Conservation (phyloP, 2,888 invertebrate genomes). For the Lingula anatina region DNA sequence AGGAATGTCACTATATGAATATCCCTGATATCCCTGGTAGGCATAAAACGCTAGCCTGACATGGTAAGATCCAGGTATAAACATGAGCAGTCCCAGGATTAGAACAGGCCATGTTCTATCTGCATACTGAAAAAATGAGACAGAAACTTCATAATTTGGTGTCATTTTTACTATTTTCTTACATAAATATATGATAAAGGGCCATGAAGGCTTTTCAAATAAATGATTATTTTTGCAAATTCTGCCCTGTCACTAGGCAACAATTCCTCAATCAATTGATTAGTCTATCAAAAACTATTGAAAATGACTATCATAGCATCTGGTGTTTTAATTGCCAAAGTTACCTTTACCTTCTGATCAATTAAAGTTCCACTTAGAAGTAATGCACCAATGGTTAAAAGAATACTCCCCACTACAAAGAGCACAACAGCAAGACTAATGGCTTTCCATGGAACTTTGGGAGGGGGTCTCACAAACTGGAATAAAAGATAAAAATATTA, state of each 20-base stretch:
- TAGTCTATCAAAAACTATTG: no score
- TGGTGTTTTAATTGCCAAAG: background rate
- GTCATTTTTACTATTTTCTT: background rate
- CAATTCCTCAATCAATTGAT: no score
- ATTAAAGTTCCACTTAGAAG: slow-evolving; percentile 63
- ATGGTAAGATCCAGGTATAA: slow-evolving; percentile 87
- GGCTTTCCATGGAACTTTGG: slow-evolving; percentile 79
- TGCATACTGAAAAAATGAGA: slow-evolving; percentile 60
- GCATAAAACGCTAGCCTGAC: slow-evolving; percentile 82
- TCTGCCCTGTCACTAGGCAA: no score
- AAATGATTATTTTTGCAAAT: no score
- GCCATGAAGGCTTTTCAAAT: no score
- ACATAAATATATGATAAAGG: background rate
- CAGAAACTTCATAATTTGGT: no score
- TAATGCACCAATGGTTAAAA: slow-evolving; percentile 72
- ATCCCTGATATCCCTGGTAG: slow-evolving; percentile 75
- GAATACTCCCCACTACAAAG: slow-evolving; percentile 69
- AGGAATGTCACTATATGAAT: slow-evolving; percentile 82
- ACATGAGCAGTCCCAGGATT: slow-evolving; percentile 81
- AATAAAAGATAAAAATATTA: no score
- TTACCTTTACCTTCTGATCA: background rate
- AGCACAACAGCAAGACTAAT: slow-evolving; percentile 71
- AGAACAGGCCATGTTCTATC: slow-evolving; percentile 87
- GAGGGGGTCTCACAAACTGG: slow-evolving; percentile 54
- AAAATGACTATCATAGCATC: background rate